Evolutionary conservation across 2,888 invertebrate genomes (phyloP), one percentile per base, ranked within the genome.

Genomic region (Hetaerina titia): DNA sequence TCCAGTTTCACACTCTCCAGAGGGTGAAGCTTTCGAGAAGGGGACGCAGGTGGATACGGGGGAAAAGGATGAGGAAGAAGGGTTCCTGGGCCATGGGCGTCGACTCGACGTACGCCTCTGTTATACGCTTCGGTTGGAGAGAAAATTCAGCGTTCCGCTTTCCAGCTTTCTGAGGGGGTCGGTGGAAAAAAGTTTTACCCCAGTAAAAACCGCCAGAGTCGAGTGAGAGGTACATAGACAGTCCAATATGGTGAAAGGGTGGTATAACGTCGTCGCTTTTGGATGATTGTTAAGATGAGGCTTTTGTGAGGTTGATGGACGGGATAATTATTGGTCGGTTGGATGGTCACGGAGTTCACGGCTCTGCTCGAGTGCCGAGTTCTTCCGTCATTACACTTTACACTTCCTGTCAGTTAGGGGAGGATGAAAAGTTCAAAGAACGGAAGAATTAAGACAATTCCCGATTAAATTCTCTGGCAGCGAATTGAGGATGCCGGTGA

Each of bases 71-170:
- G 89, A 57, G 31, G 31, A 57, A 45, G 31, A 22, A 57, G 88
- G 56, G 13, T 45, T 19, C 56, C 57, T 89, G 63, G 90, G 90
- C 63, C 45, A 31, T 45, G 64, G 69, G 92, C 92, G 92, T 64
- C 92, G 92, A 19, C 92, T 69, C 69, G n/a, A 31, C 92, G 92
- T 22, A 64, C 92, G 92, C 64, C 92, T 92, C 92, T 45, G 64
- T 92, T 92, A 69, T 64, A 90, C 90, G 90, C 63, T 63, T 90
- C 90, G 92, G 69, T 92, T 56, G 92, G 69, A 92, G 92, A 69
- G 92, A 92, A 92, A 92, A 92, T 92, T 69, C 69, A 57, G 56
- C 92, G 92, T 92, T 92, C 92, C 92, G 92, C 92, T 92, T 92
- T 92, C 92, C 92, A 92, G 92, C 64, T 92, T 92, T 69, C 92